Evolutionary conservation across 2,888 invertebrate genomes (phyloP), one percentile per base, ranked within the genome.

Genomic region (Plebejus melissa): DNA sequence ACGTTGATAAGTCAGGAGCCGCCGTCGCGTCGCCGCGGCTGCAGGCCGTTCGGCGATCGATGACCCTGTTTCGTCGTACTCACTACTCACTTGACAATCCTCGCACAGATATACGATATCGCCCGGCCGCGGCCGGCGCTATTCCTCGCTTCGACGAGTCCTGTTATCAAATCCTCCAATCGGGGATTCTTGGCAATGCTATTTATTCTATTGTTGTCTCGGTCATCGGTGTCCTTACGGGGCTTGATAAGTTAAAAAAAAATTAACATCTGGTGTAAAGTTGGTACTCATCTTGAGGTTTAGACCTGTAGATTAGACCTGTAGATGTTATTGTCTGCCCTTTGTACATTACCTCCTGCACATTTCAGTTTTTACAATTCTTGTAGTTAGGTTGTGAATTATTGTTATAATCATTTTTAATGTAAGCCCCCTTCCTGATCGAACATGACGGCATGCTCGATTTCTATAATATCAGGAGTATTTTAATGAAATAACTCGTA

Each of bases 41-140:
- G 6, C 65, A 13, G 50, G 16, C 16, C 54, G 72, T 54, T 72
- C 72, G 72, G 32, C 54, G 72, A 72, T 72, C 72, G 72, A 54
- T 72, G 72, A 72, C 72, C 72, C 32, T 54, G 32, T 54, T 72
- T 11, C 22, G 50, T 72, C 13, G 65, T 32, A 13, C 32, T 32
- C 50, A 13, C 11, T 13, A 13, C 46, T 32, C 3, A 32, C 32
- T 65, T 11, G 13, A 65, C 65, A 32, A 11, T 60, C 28, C 60
- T 28, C 16, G 22, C 65, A 6, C 65, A 36, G 65, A 65, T 32
- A 32, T 65, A 65, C 65, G 13, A 65, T 36, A 36, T 65, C 9
- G 11, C 32, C 28, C 11, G 32, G 32, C 60, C 28, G 60, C 28
- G 60, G 28, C 60, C 60, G 28, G 65, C 65, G 65, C 6, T 5